Base-by-base conservation (phyloP, 2,797 vertebrate genomes). In the Poecilia wingei region DNA sequence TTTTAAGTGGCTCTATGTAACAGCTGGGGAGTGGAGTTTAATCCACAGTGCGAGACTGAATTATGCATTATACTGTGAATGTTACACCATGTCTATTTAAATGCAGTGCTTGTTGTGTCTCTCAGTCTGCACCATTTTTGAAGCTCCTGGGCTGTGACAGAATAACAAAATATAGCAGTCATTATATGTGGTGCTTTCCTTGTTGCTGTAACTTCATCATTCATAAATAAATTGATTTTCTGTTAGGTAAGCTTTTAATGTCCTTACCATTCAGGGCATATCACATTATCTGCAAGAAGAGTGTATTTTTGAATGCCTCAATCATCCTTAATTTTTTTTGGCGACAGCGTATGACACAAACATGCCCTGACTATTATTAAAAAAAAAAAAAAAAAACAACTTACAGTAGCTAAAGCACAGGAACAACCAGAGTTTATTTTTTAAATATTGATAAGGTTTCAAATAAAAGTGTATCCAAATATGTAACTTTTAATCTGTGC, bases 11-110 rank as follows among this genome's bases (percentile, higher is more conserved):
- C 90, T 93, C 90, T 87, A 79, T 80, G 86, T 82, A 93, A 86
- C 92, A 89, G 92, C 92, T 94, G 92, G 88, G 89, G 90, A 94
- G 86, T 87, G 81, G 82, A 77, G 84, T 92, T 93, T 92, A 90
- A 92, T 85, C 91, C 92, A 92, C 87, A 76, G 83, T 46, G 82
- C 79, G 10, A 84, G 78, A 82, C 88, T 95, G 92, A 94, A 94
- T 92, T 92, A 87, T 93, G 90, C 92, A 95, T 89, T 84, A 83
- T 77, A 66, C 81, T 86, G 87, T 82, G 85, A 90, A 89, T 86
- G 85, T 90, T 91, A 91, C 91, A 93, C 87, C 88, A 25, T 84
- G 81, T 90, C 88, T 87, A 45, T 91, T 91, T 85, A 86, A 92
- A 94, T 88, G 86, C 85, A 75, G 57, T 16, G 75, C 86, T 87